Conservation (phyloP, 2,888 invertebrate species). For the Erebia palarica region DNA sequence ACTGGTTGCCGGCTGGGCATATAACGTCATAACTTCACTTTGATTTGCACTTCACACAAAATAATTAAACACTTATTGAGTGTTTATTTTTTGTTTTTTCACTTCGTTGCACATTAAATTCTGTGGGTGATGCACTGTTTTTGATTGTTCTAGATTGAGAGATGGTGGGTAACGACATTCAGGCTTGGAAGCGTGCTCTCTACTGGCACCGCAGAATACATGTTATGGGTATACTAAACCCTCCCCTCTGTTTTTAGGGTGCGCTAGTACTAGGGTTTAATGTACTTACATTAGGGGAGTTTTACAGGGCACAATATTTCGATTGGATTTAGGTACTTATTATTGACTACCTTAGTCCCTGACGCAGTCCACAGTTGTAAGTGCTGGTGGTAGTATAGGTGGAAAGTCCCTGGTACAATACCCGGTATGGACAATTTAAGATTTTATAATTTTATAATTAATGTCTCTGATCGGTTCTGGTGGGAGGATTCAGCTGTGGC, state of each 20-base stretch:
- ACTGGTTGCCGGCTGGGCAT: constrained; percentile 75
- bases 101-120: constrained; percentile 57
- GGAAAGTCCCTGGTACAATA: too few relatives aligned
- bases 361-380: too few relatives aligned
- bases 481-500: too few relatives aligned
- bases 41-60: constrained; percentile 61
- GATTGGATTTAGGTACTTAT: background rate
- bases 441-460: too few relatives aligned
- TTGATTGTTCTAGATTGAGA: constrained; percentile 51
- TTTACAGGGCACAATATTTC: constrained; percentile 26
- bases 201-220: constrained; percentile 60
- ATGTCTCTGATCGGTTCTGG: too few relatives aligned
- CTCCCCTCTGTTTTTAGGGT: constrained; percentile 58
- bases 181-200: constrained; percentile 56
- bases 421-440: too few relatives aligned
- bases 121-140: constrained; percentile 47
- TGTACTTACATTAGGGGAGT: constrained; percentile 55
- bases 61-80: constrained; percentile 53
- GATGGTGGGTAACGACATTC: constrained; percentile 68
- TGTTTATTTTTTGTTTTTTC: constrained; percentile 59
- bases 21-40: constrained; percentile 81
- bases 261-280: constrained; percentile 35
- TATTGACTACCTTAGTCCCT: too few relatives aligned
- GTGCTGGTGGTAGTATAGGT: too few relatives aligned
- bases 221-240: constrained; percentile 48